Percentiles rank a stretch among this genome's conserved stretches.
These are phyloP conservation scores for Muntiacus reevesi DNA, from an alignment of 2,113 vertebrate genomes.

Conservation along the genomic window DNA sequence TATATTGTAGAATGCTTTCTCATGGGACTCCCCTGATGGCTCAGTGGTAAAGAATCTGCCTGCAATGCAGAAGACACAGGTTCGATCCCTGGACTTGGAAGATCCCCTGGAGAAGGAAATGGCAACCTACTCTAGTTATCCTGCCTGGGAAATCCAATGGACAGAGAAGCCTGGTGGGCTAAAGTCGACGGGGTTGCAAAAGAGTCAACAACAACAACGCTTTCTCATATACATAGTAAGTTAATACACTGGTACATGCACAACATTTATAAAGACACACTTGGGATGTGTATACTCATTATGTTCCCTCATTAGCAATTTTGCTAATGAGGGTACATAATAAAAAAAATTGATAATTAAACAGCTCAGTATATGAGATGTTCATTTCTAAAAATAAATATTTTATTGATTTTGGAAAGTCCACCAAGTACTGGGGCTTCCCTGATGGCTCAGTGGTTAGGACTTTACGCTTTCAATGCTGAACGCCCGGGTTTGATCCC, in stretches of 20 bases:
- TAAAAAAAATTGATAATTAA: not conserved
- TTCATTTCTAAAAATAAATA: constrained; percentile 26
- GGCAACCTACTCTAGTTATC: not conserved
- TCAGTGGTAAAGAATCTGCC: not conserved
- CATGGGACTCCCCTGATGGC: not conserved
- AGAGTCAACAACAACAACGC: not conserved
- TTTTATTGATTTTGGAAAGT: not conserved
- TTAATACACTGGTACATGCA: not conserved
- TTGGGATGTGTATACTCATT: not conserved
- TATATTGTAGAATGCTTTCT: not conserved
- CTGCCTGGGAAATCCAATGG: not conserved
- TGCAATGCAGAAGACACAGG: not conserved
- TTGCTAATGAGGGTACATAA: not conserved
- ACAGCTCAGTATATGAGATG: not conserved
- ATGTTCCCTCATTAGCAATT: not conserved
- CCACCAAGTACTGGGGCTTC: not conserved
- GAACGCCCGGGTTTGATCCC: not conserved
- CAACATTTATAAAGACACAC: not conserved
- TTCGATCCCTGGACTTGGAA: not conserved
- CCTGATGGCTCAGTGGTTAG: not conserved
- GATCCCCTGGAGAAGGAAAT: not conserved
- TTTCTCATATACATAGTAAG: not conserved
- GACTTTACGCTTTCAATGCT: not conserved
- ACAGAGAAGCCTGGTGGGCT: not conserved
- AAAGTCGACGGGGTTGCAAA: not conserved